Conservation (phyloP, 2,113 vertebrate species). For the Caranx melampygus region DNA sequence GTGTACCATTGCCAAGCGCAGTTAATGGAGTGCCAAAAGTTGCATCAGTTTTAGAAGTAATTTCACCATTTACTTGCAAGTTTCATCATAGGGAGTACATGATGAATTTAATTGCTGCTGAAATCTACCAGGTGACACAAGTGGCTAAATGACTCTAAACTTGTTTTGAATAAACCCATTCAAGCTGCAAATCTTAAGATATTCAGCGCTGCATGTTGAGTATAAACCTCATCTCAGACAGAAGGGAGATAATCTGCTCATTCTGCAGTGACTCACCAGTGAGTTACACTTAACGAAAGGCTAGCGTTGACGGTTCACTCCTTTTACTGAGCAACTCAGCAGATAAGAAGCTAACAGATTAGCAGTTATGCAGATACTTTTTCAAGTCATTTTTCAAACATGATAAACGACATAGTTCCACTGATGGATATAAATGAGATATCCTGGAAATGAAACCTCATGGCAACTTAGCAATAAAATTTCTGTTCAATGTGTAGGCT, state of each 20-base stretch:
- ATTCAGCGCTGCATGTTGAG: background rate
- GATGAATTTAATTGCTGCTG: constrained; percentile 22
- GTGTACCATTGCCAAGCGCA: constrained; percentile 11
- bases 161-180: background rate
- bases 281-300: background rate
- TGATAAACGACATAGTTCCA: constrained; percentile 42
- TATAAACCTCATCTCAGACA: background rate
- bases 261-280: constrained; percentile 1
- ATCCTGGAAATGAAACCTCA: constrained; percentile 47
- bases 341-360: background rate
- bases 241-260: background rate
- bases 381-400: constrained; percentile 22
- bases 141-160: constrained; percentile 29
- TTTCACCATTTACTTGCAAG: constrained; percentile 48
- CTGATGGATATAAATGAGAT: constrained; percentile 60
- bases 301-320: constrained; percentile 2
- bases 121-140: constrained; percentile 38
- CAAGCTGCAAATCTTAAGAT: background rate
- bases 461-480: constrained; percentile 57
- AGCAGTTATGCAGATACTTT: constrained; percentile 18
- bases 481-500: constrained; percentile 37
- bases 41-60: constrained; percentile 39
- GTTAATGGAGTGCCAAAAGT: constrained; percentile 29
- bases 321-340: background rate
- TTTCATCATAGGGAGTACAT: constrained; percentile 54